Percentiles rank a stretch among this genome's conserved stretches.
Conservation (phyloP, 2,113 vertebrate genomes). For the Melanotaenia duboulayi region DNA sequence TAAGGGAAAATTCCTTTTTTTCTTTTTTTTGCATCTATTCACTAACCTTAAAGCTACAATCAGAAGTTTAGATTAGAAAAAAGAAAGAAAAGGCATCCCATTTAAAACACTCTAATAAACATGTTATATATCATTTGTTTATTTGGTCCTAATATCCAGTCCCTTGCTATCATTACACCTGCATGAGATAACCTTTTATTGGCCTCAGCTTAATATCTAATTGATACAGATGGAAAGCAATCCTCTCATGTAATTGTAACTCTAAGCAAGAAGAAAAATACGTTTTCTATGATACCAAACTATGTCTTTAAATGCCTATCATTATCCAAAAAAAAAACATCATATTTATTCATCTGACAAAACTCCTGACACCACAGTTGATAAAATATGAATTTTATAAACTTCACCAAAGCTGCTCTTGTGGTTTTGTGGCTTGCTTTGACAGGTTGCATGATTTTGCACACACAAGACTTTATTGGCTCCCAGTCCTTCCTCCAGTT, state of each 20-base stretch:
- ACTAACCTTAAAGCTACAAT: neutral
- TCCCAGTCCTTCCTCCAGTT: neutral
- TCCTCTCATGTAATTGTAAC: no score
- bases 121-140: slow-evolving; percentile 6
- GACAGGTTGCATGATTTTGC: neutral
- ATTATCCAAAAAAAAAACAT: neutral
- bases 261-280: no score
- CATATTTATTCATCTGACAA: neutral
- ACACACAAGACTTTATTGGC: neutral
- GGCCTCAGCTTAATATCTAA: neutral
- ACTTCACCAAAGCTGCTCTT: slow-evolving; percentile 15
- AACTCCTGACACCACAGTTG: neutral
- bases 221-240: no score
- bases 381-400: neutral
- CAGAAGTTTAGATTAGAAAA: neutral
- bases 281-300: neutral
- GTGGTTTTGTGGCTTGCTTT: slow-evolving; percentile 17
- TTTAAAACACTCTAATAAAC: neutral
- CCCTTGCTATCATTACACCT: neutral
- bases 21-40: no score
- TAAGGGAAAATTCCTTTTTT: no score
- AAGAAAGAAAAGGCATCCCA: neutral
- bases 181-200: neutral
- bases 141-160: neutral
- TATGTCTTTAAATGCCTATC: neutral